Base-by-base conservation (phyloP, 1,140 invertebrate genomes). In the Coptotermes formosanus region DNA sequence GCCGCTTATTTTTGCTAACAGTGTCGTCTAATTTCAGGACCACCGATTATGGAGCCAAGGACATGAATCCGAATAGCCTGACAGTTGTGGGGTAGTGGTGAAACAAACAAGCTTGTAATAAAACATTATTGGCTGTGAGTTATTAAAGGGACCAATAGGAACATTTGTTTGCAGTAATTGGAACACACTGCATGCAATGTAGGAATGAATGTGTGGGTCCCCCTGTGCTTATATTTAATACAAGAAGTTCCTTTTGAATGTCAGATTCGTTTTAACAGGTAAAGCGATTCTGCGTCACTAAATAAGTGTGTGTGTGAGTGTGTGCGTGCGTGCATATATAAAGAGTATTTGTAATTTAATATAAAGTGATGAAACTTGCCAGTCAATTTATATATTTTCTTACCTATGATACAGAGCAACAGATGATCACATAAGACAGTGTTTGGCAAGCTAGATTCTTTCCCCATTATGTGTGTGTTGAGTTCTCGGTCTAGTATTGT, bases 11-110 rank as follows among this genome's bases (percentile, higher is more conserved):
- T 30, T 30, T 82, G n/a, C 16, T 82, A 55, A 55, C 12, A 48
- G 45, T 48, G 45, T 48, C 11, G 3, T 83, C 23, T 83, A 16
- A n/a, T 83, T 83, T n/a, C 82, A 83, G 82, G 82, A 83, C 82
- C 38, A 83, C 43, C 45, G 82, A 83, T 83, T 83, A 83, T 83
- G 82, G 82, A 83, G 38, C 82, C 25, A 83, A 83, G 82, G 82
- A 83, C 21, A 38, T 83, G 82, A 83, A 83, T 83, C 82, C 82
- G 4, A 83, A 23, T 23, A 83, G 44, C n/a, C 38, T 83, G 38
- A 83, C 82, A 44, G 82, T 83, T 48, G 82, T 83, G 25, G 82
- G 82, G 25, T 83, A 69, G 25, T 69, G 23, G n/a, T 4, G 25
- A 69, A n/a, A n/a, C n/a, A 69, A 64, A 64, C n/a, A n/a, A n/a